Conservation (phyloP, 2,888 invertebrate species). For the Yponomeuta sedellus region DNA sequence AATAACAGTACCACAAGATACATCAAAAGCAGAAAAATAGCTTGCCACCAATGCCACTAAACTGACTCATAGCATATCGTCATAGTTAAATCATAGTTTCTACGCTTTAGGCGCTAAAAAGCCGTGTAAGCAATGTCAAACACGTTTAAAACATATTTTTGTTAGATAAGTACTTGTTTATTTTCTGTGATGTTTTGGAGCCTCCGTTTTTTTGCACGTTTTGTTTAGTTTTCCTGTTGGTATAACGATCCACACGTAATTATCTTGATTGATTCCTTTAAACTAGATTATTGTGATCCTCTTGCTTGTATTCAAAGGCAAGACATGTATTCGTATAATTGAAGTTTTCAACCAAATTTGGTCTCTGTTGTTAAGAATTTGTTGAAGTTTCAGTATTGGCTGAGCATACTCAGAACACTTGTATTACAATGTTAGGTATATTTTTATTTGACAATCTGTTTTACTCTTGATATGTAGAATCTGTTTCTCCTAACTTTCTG, state of each 20-base stretch:
- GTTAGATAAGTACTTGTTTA: constrained; percentile 3
- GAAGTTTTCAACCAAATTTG: too few species aligned
- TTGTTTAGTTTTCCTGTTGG: neutral
- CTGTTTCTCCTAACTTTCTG: neutral
- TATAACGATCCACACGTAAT: neutral
- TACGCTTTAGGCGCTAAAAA: constrained; percentile 12
- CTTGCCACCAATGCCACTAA: neutral
- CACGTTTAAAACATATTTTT: constrained; percentile 12
- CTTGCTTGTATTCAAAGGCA: neutral
- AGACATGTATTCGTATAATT: too few species aligned
- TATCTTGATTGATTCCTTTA: neutral
- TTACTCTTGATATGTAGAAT: neutral
- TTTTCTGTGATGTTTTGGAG: neutral
- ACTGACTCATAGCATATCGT: constrained; percentile 16
- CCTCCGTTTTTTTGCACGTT: neutral
- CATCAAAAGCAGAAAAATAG: neutral
- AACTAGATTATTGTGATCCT: neutral
- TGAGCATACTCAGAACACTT: too few species aligned
- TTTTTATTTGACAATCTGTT: neutral
- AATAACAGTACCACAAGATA: neutral
- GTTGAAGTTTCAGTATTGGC: too few species aligned
- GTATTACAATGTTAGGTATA: too few species aligned
- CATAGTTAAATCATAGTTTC: constrained; percentile 13
- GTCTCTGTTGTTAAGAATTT: too few species aligned
- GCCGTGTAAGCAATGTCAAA: neutral